Evolutionary conservation across 2,888 invertebrate species (phyloP), one percentile per base, ranked within the genome.

Genomic region (Zaprionus bogoriensis): DNA sequence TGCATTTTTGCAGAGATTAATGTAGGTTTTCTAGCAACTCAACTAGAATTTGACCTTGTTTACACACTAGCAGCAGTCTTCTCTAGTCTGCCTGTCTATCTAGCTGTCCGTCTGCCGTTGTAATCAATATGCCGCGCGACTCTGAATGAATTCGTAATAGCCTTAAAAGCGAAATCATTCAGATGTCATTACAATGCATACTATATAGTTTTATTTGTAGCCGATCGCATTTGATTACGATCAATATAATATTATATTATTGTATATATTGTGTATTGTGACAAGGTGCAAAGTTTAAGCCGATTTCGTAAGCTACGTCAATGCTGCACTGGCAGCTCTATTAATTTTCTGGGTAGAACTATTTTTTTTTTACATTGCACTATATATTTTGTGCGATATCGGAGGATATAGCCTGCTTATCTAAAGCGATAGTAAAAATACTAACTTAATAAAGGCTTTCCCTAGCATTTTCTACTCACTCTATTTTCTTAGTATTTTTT

Each of bases 11-110:
- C n/a, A 9, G 14, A 51, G 46, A 14, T 55, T 20, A 41, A 12
- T 28, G 14, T 14, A 10, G 4, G 10, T 42, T 6, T 1, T 23
- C 7, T 23, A 25, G 9, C 9, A 12, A 2, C 22, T 17, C 7
- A 44, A n/a, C 53, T 42, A 7, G n/a, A n/a, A n/a, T 25, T 23
- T 17, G 47, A 27, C 47, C 52, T 47, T 60, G 46, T 36, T 36
- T 36, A 36, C 17, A 36, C 17, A 7, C 17, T 7, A 32, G 4
- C 5, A 32, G 3, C 10, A 27, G 27, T 27, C 28, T 7, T 7
- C 9, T 9, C 32, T 36, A 36, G 32, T 36, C 32, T 17, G 32
- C 9, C 9, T 36, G 32, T 36, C 32, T 36, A 14, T 32, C 32
- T 32, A 32, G 12, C 32, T 14, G 32, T 32, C 32, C 19, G 17